Evolutionary conservation across 53 echinoderm and acorn worm species (phyloP).

Genomic region (Echinometra lucunter): DNA sequence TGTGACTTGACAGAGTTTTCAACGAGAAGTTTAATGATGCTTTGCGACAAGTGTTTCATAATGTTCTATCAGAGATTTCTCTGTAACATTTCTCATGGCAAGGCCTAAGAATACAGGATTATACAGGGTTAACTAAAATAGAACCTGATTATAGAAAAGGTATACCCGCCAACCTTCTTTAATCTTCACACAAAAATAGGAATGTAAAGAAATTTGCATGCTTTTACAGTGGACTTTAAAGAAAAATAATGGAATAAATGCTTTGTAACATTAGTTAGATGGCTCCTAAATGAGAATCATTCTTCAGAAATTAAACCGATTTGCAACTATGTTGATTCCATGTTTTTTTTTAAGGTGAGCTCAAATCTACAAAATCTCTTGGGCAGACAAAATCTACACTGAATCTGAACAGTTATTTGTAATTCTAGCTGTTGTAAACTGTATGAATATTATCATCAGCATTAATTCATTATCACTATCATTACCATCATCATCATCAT

Average conservation of each 20-base stretch:
- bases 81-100: not conserved
- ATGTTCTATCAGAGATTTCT: not conserved
- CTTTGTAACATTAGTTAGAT: not conserved
- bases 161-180: not conserved
- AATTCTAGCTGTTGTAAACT: too few relatives aligned
- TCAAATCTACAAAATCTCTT: too few relatives aligned
- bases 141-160: not conserved
- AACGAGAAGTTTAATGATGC: not conserved
- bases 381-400: too few relatives aligned
- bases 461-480: too few relatives aligned
- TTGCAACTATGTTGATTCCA: too few relatives aligned
- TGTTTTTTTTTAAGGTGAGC: too few relatives aligned
- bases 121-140: not conserved
- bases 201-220: not conserved
- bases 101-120: not conserved
- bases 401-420: too few relatives aligned
- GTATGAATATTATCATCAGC: too few relatives aligned
- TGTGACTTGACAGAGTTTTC: slow-evolving; percentile 27
- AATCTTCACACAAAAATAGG: not conserved
- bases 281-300: too few relatives aligned
- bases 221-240: not conserved
- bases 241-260: too few relatives aligned
- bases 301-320: too few relatives aligned
- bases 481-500: not conserved
- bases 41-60: not conserved